A percentile compares a stretch with the other conserved stretches of the same genome.
phyloP scores from a whole-genome alignment of 2,113 vertebrate species.

The Argyrosomus japonicus region DNA sequence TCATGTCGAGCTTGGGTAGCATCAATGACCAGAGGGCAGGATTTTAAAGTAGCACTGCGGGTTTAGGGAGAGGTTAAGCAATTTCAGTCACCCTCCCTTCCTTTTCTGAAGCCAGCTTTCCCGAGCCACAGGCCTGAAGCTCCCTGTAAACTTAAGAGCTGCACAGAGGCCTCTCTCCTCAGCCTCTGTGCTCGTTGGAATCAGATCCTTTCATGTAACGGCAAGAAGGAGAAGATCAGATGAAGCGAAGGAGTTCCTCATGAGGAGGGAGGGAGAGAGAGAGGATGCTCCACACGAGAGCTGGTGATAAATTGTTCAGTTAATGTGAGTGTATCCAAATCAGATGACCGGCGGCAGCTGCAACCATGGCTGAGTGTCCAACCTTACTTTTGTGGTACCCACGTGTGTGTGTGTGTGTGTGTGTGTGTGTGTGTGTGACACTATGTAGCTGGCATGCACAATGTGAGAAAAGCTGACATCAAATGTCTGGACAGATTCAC shows the following conservation, averaged over 20 bases:
- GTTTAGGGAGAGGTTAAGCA: conserved; percentile 64
- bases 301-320: not conserved
- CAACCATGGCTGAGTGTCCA: not conserved
- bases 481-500: not conserved
- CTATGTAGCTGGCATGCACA: too few species aligned
- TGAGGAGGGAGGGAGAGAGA: not conserved
- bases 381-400: not conserved
- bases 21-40: conserved; percentile 54
- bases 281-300: not conserved
- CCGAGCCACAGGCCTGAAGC: not conserved
- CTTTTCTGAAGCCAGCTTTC: conserved; percentile 16
- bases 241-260: not conserved
- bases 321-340: not conserved
- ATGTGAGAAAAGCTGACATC: not conserved
- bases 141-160: conserved; percentile 23
- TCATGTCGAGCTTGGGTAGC: conserved; percentile 23
- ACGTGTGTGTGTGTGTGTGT: not conserved
- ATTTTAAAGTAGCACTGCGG: conserved; percentile 44
- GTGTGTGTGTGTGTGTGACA: too few species aligned
- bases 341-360: not conserved
- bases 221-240: not conserved
- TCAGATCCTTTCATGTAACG: not conserved
- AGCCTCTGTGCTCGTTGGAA: not conserved
- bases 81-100: conserved; percentile 1
- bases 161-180: not conserved